A percentile compares a stretch with the other conserved stretches of the same genome.
Conservation (phyloP, 2,113 vertebrate species). For the Jaculus jaculus region DNA sequence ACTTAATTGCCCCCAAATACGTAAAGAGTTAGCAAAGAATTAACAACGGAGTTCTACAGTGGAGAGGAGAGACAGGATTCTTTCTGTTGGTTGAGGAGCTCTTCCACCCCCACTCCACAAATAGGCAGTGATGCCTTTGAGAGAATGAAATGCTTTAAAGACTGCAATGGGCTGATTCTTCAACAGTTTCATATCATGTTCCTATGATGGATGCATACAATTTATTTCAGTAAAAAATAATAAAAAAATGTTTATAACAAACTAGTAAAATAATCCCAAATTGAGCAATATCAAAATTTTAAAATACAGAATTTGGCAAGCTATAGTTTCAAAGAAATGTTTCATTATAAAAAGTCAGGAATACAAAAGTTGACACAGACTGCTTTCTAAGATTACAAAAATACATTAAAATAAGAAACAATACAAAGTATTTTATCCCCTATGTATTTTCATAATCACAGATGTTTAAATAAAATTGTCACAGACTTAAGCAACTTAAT, state of each 20-base stretch:
- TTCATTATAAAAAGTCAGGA: background rate
- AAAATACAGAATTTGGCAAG: slow-evolving; percentile 40
- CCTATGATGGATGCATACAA: background rate
- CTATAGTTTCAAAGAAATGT: slow-evolving; percentile 49
- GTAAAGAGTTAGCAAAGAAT: slow-evolving; percentile 37
- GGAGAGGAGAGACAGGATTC: background rate
- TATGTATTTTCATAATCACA: slow-evolving; percentile 42
- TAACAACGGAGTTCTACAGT: background rate
- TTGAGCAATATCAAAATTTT: background rate
- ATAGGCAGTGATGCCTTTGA: background rate
- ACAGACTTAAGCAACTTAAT: slow-evolving; percentile 34
- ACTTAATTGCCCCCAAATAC: slow-evolving; percentile 38
- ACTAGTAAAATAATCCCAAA: background rate
- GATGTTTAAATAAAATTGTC: slow-evolving; percentile 43
- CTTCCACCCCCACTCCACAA: background rate
- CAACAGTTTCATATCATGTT: background rate
- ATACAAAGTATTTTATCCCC: background rate
- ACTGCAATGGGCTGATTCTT: background rate
- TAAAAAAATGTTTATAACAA: background rate
- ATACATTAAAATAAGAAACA: slow-evolving; percentile 19
- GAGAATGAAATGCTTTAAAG: slow-evolving; percentile 37
- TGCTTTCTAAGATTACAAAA: slow-evolving; percentile 38
- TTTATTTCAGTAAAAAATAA: background rate
- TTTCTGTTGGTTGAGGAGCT: background rate
- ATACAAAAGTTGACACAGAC: background rate